Conservation (phyloP, 2,797 vertebrate species). For the Rhinella marina region DNA sequence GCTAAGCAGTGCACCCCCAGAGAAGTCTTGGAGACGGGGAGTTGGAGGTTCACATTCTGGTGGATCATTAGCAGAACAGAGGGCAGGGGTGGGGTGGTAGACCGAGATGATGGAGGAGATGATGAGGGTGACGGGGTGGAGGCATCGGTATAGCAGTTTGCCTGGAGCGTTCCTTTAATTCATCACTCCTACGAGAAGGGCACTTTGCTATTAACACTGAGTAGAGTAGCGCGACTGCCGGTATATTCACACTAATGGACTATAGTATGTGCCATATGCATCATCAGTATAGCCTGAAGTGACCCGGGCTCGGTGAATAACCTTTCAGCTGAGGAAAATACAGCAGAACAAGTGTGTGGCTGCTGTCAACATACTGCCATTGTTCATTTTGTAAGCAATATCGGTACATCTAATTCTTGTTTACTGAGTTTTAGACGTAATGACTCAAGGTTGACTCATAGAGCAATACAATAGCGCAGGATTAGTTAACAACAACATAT, state of each 20-base stretch:
- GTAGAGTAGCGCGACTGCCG: not conserved
- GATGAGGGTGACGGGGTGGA: no score
- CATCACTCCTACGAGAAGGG: not conserved
- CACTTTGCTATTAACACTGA: not conserved
- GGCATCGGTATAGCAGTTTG: no score
- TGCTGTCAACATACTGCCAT: not conserved
- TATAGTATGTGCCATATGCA: not conserved
- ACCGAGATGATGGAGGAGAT: no score
- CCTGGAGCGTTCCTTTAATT: not conserved
- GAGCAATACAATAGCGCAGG: not conserved
- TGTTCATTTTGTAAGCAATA: constrained; percentile 11
- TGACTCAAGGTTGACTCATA: constrained; percentile 36
- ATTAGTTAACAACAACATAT: not conserved
- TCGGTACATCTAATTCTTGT: constrained; percentile 27
- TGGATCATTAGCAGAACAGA: no score
- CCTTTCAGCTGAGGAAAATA: not conserved
- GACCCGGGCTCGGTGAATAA: not conserved
- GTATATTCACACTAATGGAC: not conserved
- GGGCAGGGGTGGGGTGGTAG: no score
- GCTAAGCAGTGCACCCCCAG: no score
- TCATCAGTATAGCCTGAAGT: not conserved
- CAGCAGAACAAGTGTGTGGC: not conserved
- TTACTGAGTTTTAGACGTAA: constrained; percentile 21
- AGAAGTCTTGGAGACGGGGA: no score
- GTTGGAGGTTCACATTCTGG: no score